phyloP scores from a whole-genome alignment of 2,797 vertebrate genomes.

The Acanthiza pusilla region DNA sequence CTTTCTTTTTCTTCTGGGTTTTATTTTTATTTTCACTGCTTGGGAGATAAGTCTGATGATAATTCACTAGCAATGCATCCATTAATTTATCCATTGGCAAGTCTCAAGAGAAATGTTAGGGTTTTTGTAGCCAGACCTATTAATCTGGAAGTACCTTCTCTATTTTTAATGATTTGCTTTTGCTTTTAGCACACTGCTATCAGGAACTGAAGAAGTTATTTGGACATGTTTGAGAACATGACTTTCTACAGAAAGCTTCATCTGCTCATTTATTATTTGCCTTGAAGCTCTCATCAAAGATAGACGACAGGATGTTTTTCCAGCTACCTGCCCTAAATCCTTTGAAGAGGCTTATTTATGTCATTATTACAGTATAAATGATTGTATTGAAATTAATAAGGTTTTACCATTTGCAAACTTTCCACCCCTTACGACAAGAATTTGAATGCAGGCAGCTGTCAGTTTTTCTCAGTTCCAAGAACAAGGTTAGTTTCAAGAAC shows the following conservation, averaged over 20 bases:
- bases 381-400: conserved; percentile 17
- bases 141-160: conserved; percentile 1
- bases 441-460: conserved; percentile 33
- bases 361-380: conserved; percentile 47
- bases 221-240: neutral
- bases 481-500: conserved; percentile 19
- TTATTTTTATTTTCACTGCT: neutral
- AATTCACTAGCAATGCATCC: neutral
- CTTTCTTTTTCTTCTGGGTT: neutral
- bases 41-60: neutral
- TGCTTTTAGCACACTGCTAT: conserved; percentile 19
- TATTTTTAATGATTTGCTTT: conserved; percentile 20
- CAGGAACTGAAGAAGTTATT: neutral
- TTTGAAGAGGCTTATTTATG: conserved; percentile 58
- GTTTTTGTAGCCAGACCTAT: neutral
- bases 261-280: conserved; percentile 56
- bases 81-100: neutral
- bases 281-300: conserved; percentile 59
- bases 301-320: conserved; percentile 12
- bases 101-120: neutral
- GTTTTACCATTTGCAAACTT: conserved; percentile 16
- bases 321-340: neutral
- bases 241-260: conserved; percentile 18
- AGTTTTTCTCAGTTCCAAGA: conserved; percentile 33
- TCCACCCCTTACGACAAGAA: neutral